phyloP scores from a whole-genome alignment of 2,888 invertebrate genomes.

The Drosophila peninsularis region DNA sequence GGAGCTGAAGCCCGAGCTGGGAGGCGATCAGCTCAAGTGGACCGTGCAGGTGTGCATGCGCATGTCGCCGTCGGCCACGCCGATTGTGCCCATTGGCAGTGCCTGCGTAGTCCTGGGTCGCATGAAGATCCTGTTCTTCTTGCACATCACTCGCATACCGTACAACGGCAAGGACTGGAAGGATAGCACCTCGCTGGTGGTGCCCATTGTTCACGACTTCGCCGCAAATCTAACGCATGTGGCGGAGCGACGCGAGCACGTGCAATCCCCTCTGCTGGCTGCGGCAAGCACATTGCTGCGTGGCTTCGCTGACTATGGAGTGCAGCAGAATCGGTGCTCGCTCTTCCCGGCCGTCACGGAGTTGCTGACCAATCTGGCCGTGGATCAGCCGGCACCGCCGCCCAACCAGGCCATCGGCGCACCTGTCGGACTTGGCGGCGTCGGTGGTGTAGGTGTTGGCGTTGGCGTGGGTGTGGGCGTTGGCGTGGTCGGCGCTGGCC shows the following conservation, averaged over 20 bases:
- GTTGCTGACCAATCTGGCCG: constrained; percentile 93
- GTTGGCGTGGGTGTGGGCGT: constrained; percentile 69
- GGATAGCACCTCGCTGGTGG: constrained; percentile 90
- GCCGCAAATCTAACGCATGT: constrained; percentile 93
- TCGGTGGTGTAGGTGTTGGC: constrained; percentile 14
- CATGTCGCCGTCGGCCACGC: constrained; percentile 94
- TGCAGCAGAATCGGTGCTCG: constrained; percentile 93
- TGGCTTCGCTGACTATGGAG: constrained; percentile 90
- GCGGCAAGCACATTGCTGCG: constrained; percentile 88
- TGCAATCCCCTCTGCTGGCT: constrained; percentile 86
- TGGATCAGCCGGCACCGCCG: constrained; percentile 90
- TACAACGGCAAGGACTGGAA: constrained; percentile 88
- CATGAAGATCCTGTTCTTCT: constrained; percentile 95
- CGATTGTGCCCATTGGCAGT: constrained; percentile 95
- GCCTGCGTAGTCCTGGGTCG: constrained; percentile 94
- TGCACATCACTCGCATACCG: constrained; percentile 90
- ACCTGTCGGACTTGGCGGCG: constrained; percentile 71
- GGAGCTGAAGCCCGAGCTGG: constrained; percentile 87
- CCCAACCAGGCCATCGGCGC: constrained; percentile 85
- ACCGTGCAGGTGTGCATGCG: constrained; percentile 95
- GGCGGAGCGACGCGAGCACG: constrained; percentile 92
- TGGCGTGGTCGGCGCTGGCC: constrained; percentile 85
- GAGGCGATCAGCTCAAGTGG: constrained; percentile 91
- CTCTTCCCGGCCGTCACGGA: constrained; percentile 96
- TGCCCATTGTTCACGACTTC: constrained; percentile 96